Evolutionary conservation across 2,888 invertebrate genomes (phyloP), one percentile per base, ranked within the genome.

Genomic region (Conops quadrifasciatus): DNA sequence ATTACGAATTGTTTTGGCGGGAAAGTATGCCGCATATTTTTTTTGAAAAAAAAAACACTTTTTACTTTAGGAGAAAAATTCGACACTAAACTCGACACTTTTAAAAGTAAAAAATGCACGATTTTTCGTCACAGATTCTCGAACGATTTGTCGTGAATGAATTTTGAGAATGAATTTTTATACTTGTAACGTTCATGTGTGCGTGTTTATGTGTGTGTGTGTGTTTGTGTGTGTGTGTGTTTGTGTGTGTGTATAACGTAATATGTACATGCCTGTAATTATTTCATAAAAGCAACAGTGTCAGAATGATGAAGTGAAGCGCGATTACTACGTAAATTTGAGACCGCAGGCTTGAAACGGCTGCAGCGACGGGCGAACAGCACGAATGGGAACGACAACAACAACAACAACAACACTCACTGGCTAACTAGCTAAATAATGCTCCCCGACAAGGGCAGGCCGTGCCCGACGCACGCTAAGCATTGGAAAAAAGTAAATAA

Each of bases 281-380:
- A 19, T 43, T 62, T 28, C 11, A 30, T 65, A 24, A 26, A 28
- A 30, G 59, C 59, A 60, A 67, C 68, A 36, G 51, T 62, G 68
- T 60, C 68, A 62, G 36, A 51, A 51, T 68, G 68, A 68, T 68
- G 36, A 68, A 68, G 62, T 51, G 62, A 49, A 24, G 60, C 65
- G 36, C 71, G 70, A 74, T 80, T 78, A 79, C 78, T 76, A 77
- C 80, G 81, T 81, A 81, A 81, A 81, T 81, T 80, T 79, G 74
- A 71, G 72, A 75, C 76, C 69, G 67, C 64, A 28, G 75, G 76
- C 80, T 79, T 80, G 80, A 81, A 80, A 79, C 80, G 28, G 24
- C 49, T 21, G 67, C 66, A 66, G 49, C 71, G 67, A 69, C 72
- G 70, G 7, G 28, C 26, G 2, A 21, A 30, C 45, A 63, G 16